Percentiles rank a stretch among this genome's conserved stretches.
phyloP scores from a whole-genome alignment of 2,113 vertebrate genomes.

The Drymodes brunneopygia region DNA sequence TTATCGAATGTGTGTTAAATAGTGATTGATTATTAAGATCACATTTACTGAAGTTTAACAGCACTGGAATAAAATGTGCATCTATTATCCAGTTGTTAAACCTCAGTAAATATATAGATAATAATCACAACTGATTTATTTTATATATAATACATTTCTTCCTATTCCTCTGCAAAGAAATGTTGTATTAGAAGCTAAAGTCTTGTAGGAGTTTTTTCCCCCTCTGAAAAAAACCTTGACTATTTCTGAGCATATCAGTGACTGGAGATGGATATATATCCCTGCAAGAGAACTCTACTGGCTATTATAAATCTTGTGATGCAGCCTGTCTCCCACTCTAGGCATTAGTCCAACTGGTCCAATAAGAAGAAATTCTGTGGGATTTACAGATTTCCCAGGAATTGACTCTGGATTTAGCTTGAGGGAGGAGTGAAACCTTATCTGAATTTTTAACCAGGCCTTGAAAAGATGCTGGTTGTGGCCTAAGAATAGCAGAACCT shows the following conservation, averaged over 20 bases:
- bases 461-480: background rate
- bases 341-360: background rate
- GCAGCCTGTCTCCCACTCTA: background rate
- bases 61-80: background rate
- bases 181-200: background rate
- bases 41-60: slow-evolving; percentile 27
- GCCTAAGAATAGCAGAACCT: background rate
- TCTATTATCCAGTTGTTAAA: slow-evolving; percentile 35
- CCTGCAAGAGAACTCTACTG: background rate
- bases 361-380: background rate
- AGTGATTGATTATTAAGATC: slow-evolving; percentile 41
- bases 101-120: background rate
- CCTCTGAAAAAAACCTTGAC: background rate
- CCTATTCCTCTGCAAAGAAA: background rate
- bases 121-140: slow-evolving; percentile 20
- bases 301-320: background rate
- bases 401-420: background rate
- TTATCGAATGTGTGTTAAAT: slow-evolving; percentile 20
- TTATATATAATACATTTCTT: background rate
- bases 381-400: background rate
- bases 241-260: background rate
- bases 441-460: background rate
- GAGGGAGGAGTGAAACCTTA: background rate
- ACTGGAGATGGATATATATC: background rate
- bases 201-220: background rate